These are phyloP conservation scores for Patella depressa DNA, from an alignment of 2,888 invertebrate species.

Conservation along the genomic window DNA sequence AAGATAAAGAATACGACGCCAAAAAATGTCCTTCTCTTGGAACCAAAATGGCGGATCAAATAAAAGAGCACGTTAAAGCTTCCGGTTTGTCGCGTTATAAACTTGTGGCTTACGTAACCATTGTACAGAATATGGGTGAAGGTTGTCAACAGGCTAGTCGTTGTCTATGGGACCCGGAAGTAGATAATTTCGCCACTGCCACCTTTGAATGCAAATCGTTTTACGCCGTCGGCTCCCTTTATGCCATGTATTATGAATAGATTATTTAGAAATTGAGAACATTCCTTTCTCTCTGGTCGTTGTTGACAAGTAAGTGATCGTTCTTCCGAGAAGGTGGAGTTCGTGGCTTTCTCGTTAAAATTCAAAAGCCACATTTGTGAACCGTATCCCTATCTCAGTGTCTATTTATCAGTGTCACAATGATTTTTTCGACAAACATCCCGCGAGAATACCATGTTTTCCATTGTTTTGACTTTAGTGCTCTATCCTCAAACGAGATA, in stretches of 20 bases:
- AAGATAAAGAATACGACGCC: background rate
- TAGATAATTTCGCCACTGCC: background rate
- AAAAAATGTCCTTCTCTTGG: background rate
- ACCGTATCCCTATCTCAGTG: too few species aligned
- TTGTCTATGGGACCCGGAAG: constrained; percentile 2
- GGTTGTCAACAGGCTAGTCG: background rate
- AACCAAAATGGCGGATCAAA: constrained; percentile 6
- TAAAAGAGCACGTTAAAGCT: background rate
- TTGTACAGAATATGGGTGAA: background rate
- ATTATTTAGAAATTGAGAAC: too few species aligned
- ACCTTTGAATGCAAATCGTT: background rate
- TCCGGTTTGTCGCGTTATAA: background rate
- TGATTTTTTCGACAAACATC: too few species aligned
- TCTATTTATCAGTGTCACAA: too few species aligned
- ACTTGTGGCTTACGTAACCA: background rate
- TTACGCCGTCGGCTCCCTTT: background rate
- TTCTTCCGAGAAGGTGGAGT: too few species aligned
- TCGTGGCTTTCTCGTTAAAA: too few species aligned
- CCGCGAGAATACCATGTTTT: too few species aligned
- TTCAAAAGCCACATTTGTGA: too few species aligned
- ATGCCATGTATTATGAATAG: constrained; percentile 7
- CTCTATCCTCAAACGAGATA: too few species aligned
- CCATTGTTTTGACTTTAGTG: too few species aligned
- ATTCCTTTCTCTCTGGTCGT: too few species aligned
- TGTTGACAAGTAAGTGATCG: too few species aligned